Conservation (phyloP, 37 sponge, comb jelly and placozoan species). For the Tethya wilhelma region DNA sequence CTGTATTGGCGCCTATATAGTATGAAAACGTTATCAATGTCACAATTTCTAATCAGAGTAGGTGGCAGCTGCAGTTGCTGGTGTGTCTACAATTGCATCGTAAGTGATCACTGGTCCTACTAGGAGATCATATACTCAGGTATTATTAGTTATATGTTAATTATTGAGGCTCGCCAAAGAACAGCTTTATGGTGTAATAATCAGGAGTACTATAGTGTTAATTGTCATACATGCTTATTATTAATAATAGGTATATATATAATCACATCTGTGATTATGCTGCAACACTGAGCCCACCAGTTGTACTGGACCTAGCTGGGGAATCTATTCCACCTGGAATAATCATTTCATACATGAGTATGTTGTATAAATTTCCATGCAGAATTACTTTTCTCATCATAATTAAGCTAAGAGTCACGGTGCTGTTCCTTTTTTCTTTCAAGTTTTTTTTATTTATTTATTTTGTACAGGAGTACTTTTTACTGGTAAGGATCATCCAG, state of each 20-base stretch:
- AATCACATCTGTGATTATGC: neutral
- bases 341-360: neutral
- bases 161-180: too few species aligned
- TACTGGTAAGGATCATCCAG: neutral
- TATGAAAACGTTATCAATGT: too few species aligned
- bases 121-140: neutral
- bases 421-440: too few species aligned
- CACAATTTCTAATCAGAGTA: neutral
- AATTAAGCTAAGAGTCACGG: too few species aligned
- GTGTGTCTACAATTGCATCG: neutral
- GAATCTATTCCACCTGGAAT: neutral
- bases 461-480: neutral
- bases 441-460: neutral
- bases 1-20: too few species aligned
- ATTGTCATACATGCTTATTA: neutral
- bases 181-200: too few species aligned
- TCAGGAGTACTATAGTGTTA: too few species aligned
- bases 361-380: too few species aligned
- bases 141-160: neutral
- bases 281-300: neutral
- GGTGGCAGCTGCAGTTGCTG: neutral
- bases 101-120: neutral
- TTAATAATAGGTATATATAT: neutral
- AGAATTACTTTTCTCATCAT: too few species aligned
- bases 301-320: neutral